These are phyloP conservation scores for Drosophila murphyi DNA, from an alignment of 1,140 invertebrate species.

Conservation along the genomic window DNA sequence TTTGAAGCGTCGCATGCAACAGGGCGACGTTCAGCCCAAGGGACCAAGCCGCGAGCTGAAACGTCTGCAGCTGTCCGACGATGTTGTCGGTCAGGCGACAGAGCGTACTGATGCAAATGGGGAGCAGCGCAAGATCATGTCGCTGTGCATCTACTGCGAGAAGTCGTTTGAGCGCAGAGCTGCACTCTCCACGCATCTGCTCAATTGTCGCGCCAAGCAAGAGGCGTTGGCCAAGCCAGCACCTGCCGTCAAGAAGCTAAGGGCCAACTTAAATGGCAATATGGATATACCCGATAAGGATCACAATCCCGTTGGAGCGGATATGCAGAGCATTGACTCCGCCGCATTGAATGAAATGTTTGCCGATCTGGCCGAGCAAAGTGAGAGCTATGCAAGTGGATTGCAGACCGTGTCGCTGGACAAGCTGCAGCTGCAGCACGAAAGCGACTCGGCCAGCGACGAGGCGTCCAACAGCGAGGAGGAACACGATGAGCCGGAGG, in stretches of 20 bases:
- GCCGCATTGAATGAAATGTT: slow-evolving; percentile 61
- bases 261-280: slow-evolving; percentile 33
- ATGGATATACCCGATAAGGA: slow-evolving; percentile 40
- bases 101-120: slow-evolving; percentile 42
- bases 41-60: slow-evolving; percentile 74
- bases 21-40: slow-evolving; percentile 71
- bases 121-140: slow-evolving; percentile 70
- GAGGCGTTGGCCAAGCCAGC: slow-evolving; percentile 67
- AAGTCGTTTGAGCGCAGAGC: slow-evolving; percentile 88
- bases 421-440: slow-evolving; percentile 54
- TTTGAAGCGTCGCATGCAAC: slow-evolving; percentile 71
- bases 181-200: slow-evolving; percentile 88
- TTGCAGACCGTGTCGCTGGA: slow-evolving; percentile 74
- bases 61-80: slow-evolving; percentile 68
- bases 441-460: slow-evolving; percentile 56
- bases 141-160: slow-evolving; percentile 88
- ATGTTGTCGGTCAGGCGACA: slow-evolving; percentile 56
- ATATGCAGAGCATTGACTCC: slow-evolving; percentile 35
- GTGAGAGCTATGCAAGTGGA: slow-evolving; percentile 46
- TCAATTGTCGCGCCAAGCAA: slow-evolving; percentile 85
- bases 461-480: slow-evolving; percentile 47
- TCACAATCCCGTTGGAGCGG: slow-evolving; percentile 2
- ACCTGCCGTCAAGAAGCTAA: slow-evolving; percentile 57
- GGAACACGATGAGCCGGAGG: slow-evolving; percentile 25
- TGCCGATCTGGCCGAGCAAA: slow-evolving; percentile 58